phyloP scores from a whole-genome alignment of 1,140 invertebrate species.

The Drosophila ironensis region DNA sequence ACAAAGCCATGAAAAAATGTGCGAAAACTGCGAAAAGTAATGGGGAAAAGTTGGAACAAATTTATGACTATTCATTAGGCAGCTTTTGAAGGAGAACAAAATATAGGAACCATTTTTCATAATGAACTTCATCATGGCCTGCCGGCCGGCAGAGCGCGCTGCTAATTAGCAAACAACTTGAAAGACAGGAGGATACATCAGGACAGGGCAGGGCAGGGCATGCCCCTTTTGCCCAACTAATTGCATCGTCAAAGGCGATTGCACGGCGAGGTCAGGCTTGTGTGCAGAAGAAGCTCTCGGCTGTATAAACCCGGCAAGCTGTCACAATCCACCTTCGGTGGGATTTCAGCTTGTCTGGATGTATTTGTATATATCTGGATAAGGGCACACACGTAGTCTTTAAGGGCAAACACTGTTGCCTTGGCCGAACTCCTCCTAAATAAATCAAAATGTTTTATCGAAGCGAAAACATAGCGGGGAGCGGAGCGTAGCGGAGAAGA shows the following conservation, averaged over 20 bases:
- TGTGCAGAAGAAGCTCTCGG: slow-evolving; percentile 2
- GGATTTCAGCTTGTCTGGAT: background rate
- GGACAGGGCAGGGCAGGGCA: background rate
- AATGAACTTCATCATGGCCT: slow-evolving; percentile 11
- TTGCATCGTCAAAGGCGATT: slow-evolving; percentile 43
- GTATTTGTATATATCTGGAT: background rate
- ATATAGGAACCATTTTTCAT: slow-evolving; percentile 44
- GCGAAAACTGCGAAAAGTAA: slow-evolving; percentile 17
- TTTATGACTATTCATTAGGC: slow-evolving; percentile 72
- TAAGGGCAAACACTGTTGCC: slow-evolving; percentile 22
- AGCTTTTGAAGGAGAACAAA: slow-evolving; percentile 5
- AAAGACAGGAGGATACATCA: slow-evolving; percentile 34
- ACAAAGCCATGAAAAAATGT: slow-evolving; percentile 7
- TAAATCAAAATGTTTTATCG: slow-evolving; percentile 48
- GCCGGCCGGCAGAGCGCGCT: slow-evolving; percentile 31
- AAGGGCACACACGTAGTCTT: background rate
- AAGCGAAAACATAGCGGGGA: slow-evolving; percentile 2
- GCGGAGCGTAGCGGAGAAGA: background rate
- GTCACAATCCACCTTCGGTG: slow-evolving; percentile 17
- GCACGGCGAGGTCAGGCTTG: slow-evolving; percentile 36
- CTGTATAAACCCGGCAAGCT: slow-evolving; percentile 12
- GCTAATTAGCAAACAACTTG: slow-evolving; percentile 60
- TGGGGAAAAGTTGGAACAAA: slow-evolving; percentile 45
- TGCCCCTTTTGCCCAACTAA: slow-evolving; percentile 23
- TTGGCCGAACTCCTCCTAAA: slow-evolving; percentile 36